Evolutionary conservation across 1,140 invertebrate species (phyloP).

Genomic region (Parasteatoda tepidariorum): DNA sequence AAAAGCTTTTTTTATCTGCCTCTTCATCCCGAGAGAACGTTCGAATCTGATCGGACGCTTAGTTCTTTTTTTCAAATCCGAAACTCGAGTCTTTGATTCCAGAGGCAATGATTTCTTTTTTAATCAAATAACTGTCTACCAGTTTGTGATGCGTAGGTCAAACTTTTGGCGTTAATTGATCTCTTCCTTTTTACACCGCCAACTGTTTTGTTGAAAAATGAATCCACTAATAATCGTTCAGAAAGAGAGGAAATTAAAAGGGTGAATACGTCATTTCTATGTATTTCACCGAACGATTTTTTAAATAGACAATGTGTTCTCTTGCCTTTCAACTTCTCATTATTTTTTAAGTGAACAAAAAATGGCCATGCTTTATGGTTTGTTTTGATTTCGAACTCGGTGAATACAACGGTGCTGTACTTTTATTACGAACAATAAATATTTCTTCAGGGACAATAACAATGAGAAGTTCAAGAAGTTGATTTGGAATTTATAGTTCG

Average conservation of each 20-base stretch:
- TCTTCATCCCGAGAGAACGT: too few relatives aligned
- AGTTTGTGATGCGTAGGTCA: too few relatives aligned
- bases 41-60: too few relatives aligned
- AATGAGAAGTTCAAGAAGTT: not conserved
- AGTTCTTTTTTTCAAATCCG: too few relatives aligned
- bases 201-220: not conserved
- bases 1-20: slow-evolving; percentile 1
- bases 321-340: not conserved
- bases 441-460: not conserved
- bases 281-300: too few relatives aligned
- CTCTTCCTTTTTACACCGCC: not conserved
- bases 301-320: not conserved
- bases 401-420: too few relatives aligned
- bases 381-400: not conserved
- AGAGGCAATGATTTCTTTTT: too few relatives aligned
- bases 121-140: too few relatives aligned
- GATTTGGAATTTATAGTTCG: not conserved
- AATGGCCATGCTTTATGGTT: not conserved
- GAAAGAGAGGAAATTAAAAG: not conserved
- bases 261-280: not conserved
- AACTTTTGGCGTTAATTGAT: not conserved
- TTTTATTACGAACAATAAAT: not conserved
- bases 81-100: too few relatives aligned
- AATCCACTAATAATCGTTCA: not conserved
- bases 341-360: not conserved